Base-by-base conservation (phyloP, 2,797 vertebrate species). In the Pseudotriccus pelzelni region DNA sequence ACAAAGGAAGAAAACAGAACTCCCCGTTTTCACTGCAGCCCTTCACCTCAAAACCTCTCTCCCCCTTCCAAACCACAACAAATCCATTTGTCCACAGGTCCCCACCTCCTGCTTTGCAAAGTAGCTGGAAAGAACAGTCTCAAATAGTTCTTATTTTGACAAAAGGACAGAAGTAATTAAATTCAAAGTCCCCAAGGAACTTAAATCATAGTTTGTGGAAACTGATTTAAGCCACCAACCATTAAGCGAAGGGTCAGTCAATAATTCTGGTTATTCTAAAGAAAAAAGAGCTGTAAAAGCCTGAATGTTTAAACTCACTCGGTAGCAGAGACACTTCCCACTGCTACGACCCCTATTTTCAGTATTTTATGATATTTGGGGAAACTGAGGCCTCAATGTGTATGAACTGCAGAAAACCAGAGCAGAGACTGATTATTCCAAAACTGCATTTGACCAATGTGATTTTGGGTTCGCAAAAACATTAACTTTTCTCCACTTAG, bases 351-450 rank as follows among this genome's bases (percentile, higher is more conserved):
- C 72, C 39, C 55, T 27, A 15, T 32, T 63, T 16, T 56, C 39
- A 25, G 30, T 55, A 43, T 22, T 47, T 22, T 47, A n/a, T 0
- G 3, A 43, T 11, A 79, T 11, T 60, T 49, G 23, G 0, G 44
- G 53, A 73, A 83, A 73, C 39, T 8, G 36, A 80, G 52, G 47
- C 20, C 43, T 75, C 5, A 3, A 17, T 12, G 28, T 12, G 78
- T 63, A 13, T 22, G 58, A 46, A n/a, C 5, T 34, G n/a, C 62
- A 84, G 53, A 74, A 47, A 25, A 36, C 60, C 32, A 39, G 0
- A 32, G 23, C n/a, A 64, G 27, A 75, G 34, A 46, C 2, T 3
- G 80, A 9, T 39, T 86, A 36, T 6, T 67, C 44, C 63, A 70
- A 67, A 74, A 8, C 30, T 80, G 24, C 60, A 77, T 19, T 52